Evolutionary conservation across 2,797 vertebrate genomes (phyloP).

Genomic region (Scolopax bukidnonensis): DNA sequence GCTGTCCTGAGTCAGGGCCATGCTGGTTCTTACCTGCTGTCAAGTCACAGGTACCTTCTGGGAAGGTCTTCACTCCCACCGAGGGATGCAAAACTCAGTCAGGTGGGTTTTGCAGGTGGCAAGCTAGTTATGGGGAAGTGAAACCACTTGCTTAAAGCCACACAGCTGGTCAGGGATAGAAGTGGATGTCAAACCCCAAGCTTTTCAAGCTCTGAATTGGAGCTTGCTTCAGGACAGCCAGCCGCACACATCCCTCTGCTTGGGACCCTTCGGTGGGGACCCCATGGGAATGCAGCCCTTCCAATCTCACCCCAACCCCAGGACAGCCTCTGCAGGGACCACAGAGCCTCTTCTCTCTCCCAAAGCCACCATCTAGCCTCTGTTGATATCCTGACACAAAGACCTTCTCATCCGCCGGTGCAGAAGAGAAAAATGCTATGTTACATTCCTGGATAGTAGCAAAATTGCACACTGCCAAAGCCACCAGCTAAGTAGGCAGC

Average conservation of each 20-base stretch:
- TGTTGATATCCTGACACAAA: accelerated
- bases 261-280: accelerated
- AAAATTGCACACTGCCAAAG: not conserved
- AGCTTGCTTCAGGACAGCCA: not conserved
- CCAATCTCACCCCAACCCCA: not conserved
- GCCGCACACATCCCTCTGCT: not conserved
- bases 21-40: not conserved
- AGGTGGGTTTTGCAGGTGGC: not conserved
- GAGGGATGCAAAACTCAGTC: not conserved
- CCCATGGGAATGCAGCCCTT: accelerated
- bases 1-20: not conserved
- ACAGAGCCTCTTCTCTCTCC: not conserved
- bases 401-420: not conserved
- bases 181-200: not conserved
- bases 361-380: not conserved
- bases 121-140: not conserved
- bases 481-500: not conserved
- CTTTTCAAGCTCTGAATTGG: not conserved
- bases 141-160: not conserved
- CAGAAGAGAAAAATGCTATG: accelerated
- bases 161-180: not conserved
- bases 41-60: not conserved
- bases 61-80: not conserved
- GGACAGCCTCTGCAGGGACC: not conserved
- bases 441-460: not conserved